Evolutionary conservation across 2,888 invertebrate species (phyloP).

Genomic region (Schizaphis graminum): DNA sequence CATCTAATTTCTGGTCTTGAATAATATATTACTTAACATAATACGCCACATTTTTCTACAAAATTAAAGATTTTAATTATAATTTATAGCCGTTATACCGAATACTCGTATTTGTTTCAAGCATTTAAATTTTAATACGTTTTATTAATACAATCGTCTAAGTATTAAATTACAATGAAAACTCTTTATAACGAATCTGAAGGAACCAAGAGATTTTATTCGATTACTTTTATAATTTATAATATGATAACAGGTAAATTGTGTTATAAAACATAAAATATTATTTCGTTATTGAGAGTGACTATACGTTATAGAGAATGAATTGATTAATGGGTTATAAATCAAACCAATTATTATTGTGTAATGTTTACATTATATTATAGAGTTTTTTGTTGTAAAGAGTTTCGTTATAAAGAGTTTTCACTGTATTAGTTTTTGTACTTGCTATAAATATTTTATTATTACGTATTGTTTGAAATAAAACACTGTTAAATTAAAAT

Average conservation of each 20-base stretch:
- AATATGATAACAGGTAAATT: too few species aligned
- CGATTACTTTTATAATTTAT: too few species aligned
- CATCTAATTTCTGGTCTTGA: constrained; percentile 29
- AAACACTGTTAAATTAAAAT: neutral
- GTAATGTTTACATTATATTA: too few species aligned
- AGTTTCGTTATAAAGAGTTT: too few species aligned
- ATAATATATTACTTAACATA: neutral
- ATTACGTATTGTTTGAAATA: neutral
- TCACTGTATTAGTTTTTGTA: neutral
- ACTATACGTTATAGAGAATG: too few species aligned
- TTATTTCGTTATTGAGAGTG: too few species aligned
- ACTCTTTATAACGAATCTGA: too few species aligned
- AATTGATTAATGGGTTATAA: too few species aligned
- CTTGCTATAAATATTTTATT: neutral
- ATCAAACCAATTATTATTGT: too few species aligned
- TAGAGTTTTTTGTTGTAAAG: too few species aligned
- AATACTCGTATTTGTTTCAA: neutral
- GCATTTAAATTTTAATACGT: neutral
- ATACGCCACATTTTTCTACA: neutral
- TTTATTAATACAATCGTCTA: neutral
- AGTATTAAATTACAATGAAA: neutral
- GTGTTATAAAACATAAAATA: too few species aligned
- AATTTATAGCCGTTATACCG: neutral
- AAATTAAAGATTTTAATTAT: neutral
- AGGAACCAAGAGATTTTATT: too few species aligned